These are phyloP conservation scores for Pollenia angustigena DNA, from an alignment of 2,888 invertebrate species.

Conservation along the genomic window DNA sequence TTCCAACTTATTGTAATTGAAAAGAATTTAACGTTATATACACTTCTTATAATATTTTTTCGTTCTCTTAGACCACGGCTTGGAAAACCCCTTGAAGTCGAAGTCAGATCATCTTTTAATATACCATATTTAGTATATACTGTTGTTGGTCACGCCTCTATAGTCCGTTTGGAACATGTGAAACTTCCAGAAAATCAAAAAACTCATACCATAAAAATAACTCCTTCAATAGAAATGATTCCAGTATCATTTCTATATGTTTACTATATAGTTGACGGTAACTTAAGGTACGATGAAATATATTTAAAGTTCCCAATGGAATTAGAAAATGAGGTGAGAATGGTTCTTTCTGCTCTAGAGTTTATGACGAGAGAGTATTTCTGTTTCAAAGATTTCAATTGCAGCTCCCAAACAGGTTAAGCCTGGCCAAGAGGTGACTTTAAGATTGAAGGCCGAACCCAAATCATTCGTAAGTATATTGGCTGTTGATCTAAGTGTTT, in stretches of 20 bases:
- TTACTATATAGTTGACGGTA: constrained; percentile 29
- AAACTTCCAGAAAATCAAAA: constrained; percentile 14
- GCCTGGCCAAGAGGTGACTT: constrained; percentile 90
- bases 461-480: constrained; percentile 91
- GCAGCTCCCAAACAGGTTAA: constrained; percentile 87
- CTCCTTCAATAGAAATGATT: constrained; percentile 47
- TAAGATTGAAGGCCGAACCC: constrained; percentile 91
- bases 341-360: not conserved
- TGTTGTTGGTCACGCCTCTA: constrained; percentile 29
- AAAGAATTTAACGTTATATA: too few relatives aligned
- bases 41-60: too few relatives aligned
- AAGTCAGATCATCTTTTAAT: not conserved
- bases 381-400: constrained; percentile 86
- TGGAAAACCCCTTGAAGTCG: constrained; percentile 36
- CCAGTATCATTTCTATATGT: constrained; percentile 36
- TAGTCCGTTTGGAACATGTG: constrained; percentile 21
- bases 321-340: constrained; percentile 54
- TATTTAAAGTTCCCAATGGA: constrained; percentile 21
- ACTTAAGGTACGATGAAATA: constrained; percentile 27
- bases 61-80: constrained; percentile 6
- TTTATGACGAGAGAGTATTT: not conserved
- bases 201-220: constrained; percentile 15
- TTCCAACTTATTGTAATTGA: too few relatives aligned
- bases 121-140: constrained; percentile 45
- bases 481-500: constrained; percentile 57